phyloP scores from a whole-genome alignment of 2,797 vertebrate species.

The Enteromius viviparus region DNA sequence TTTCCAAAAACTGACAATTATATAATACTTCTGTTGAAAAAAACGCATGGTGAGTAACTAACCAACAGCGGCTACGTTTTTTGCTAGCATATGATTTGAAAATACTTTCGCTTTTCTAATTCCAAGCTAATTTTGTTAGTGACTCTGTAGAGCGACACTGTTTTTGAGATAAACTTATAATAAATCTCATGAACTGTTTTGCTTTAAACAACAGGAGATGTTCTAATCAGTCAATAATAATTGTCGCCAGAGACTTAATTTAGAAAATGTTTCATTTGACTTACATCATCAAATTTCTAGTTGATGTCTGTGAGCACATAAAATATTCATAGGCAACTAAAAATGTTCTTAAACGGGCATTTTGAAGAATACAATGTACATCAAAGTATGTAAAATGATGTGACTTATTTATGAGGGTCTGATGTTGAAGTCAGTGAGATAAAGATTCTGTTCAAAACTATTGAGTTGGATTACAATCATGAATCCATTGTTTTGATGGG shows the following conservation, averaged over 20 bases:
- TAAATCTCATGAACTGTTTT: background rate
- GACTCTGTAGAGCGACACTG: background rate
- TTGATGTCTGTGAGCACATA: constrained; percentile 18
- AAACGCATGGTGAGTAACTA: background rate
- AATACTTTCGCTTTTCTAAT: background rate
- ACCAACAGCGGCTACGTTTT: background rate
- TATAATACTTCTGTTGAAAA: background rate
- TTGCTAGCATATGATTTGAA: background rate
- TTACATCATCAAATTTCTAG: constrained; percentile 22
- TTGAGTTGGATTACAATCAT: background rate
- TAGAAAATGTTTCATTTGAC: constrained; percentile 21
- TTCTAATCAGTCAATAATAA: background rate
- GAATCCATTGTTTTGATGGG: background rate
- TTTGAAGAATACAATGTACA: constrained; percentile 10
- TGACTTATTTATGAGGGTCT: constrained; percentile 10
- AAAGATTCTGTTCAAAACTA: background rate
- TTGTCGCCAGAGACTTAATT: constrained; percentile 1
- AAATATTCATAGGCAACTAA: constrained; percentile 1
- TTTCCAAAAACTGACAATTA: background rate
- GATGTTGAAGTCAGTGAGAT: background rate
- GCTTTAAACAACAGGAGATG: constrained; percentile 1
- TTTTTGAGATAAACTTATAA: background rate
- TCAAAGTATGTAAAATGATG: constrained; percentile 4
- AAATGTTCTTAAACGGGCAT: constrained; percentile 5
- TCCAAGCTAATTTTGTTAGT: background rate